phyloP scores from a whole-genome alignment of 2,797 vertebrate genomes.

The Cynopterus sphinx region DNA sequence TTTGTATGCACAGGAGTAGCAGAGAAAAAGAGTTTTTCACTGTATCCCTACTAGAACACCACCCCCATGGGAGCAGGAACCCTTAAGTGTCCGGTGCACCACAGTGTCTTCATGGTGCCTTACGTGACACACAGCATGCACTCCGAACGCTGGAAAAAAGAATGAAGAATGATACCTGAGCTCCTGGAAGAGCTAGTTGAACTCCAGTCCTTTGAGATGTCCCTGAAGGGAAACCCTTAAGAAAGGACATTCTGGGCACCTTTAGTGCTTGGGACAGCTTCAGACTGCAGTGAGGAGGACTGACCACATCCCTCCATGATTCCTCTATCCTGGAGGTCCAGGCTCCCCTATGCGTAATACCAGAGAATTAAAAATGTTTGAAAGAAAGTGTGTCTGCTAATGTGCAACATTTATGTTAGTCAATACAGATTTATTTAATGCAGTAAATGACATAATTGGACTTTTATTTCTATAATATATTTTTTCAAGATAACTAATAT shows the following conservation, averaged over 20 bases:
- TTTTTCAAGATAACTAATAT: slow-evolving; percentile 85
- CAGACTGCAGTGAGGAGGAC: neutral
- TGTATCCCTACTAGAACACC: neutral
- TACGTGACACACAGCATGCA: too few relatives aligned
- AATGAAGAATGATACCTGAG: neutral
- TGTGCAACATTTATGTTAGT: slow-evolving; percentile 82
- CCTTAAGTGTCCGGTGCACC: neutral
- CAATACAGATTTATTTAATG: slow-evolving; percentile 87
- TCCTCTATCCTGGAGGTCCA: too few relatives aligned
- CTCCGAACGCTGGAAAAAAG: neutral
- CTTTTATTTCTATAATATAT: slow-evolving; percentile 88
- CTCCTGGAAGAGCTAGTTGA: neutral
- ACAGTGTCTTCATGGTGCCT: neutral
- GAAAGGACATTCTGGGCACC: neutral
- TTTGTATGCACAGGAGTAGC: rapidly evolving
- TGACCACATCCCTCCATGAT: rapidly evolving
- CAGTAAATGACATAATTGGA: slow-evolving; percentile 88
- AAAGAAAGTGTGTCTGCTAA: slow-evolving; percentile 77
- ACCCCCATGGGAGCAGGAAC: neutral
- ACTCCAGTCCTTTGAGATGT: neutral
- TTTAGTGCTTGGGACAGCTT: too few relatives aligned
- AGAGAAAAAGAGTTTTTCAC: neutral
- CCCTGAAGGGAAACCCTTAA: neutral
- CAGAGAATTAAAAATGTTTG: slow-evolving; percentile 65
- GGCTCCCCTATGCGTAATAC: neutral